phyloP scores from a whole-genome alignment of 2,888 invertebrate genomes.

The Operophtera brumata region DNA sequence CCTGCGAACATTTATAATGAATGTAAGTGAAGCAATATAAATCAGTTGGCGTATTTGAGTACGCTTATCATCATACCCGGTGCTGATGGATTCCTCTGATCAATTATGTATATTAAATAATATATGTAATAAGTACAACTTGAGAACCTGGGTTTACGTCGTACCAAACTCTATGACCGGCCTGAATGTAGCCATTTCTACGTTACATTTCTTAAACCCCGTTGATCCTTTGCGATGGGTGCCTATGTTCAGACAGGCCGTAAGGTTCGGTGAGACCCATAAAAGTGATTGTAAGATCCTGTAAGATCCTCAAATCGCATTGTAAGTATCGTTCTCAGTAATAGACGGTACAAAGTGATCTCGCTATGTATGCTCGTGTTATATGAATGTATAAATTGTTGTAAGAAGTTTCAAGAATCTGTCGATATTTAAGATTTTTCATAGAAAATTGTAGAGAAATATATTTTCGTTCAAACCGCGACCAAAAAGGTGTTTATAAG shows the following conservation, averaged over 20 bases:
- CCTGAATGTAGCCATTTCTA: background rate
- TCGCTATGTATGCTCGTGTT: slow-evolving; percentile 7
- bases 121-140: too few relatives aligned
- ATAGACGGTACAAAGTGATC: slow-evolving; percentile 16
- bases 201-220: background rate
- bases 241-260: background rate
- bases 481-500: too few relatives aligned
- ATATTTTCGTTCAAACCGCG: background rate
- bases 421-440: background rate
- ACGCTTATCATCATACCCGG: too few relatives aligned
- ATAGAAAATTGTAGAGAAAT: background rate
- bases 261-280: background rate
- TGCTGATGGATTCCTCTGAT: too few relatives aligned
- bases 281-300: background rate
- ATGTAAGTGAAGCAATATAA: too few relatives aligned
- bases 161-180: background rate
- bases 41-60: too few relatives aligned
- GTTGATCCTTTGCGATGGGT: background rate
- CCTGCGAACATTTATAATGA: too few relatives aligned
- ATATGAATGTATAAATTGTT: slow-evolving; percentile 5
- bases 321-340: background rate
- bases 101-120: too few relatives aligned
- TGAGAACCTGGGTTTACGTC: too few relatives aligned
- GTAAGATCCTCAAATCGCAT: background rate
- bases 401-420: slow-evolving; percentile 9